Percentiles rank a stretch among this genome's conserved stretches.
phyloP scores from a whole-genome alignment of 2,113 vertebrate genomes.

The Nothobranchius furzeri region DNA sequence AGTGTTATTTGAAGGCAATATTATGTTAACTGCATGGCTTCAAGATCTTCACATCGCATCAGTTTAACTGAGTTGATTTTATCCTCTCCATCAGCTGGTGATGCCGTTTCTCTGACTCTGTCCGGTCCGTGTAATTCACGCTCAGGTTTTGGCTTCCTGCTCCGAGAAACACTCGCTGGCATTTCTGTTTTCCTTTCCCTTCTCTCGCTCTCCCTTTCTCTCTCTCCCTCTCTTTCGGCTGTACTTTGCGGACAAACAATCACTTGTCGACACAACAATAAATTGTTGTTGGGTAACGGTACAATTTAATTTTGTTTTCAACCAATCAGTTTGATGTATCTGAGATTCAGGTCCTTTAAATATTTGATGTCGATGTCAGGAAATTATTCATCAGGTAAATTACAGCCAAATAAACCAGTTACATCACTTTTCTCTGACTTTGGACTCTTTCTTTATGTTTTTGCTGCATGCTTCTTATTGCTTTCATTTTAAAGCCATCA shows the following conservation, averaged over 20 bases:
- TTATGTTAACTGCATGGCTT: constrained; percentile 79
- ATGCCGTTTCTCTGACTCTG: constrained; percentile 31
- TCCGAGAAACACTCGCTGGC: constrained; percentile 47
- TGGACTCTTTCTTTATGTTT: constrained; percentile 39
- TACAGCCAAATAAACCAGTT: constrained; percentile 74
- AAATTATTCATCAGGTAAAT: constrained; percentile 72
- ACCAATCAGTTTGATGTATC: constrained; percentile 58
- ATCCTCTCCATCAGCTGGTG: constrained; percentile 41
- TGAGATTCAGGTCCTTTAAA: constrained; percentile 64
- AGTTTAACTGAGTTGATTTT: constrained; percentile 53
- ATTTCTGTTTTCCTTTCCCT: constrained; percentile 5
- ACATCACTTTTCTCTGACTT: constrained; percentile 45
- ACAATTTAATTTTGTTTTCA: constrained; percentile 58
- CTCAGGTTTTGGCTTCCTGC: constrained; percentile 63
- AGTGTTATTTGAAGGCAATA: constrained; percentile 74
- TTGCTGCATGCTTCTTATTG: constrained; percentile 27
- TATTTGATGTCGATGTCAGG: constrained; percentile 66
- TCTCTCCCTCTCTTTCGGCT: constrained; percentile 54
- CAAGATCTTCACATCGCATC: constrained; percentile 53
- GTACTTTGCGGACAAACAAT: constrained; percentile 78
- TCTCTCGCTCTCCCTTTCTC: constrained; percentile 20
- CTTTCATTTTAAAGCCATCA: constrained; percentile 9
- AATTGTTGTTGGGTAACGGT: constrained; percentile 65
- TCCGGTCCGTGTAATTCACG: constrained; percentile 38
- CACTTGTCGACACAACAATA: constrained; percentile 70